Percentiles rank a stretch among this genome's conserved stretches.
Evolutionary conservation across 1,140 invertebrate genomes (phyloP).

Genomic region (Protaetia brevitarsis): DNA sequence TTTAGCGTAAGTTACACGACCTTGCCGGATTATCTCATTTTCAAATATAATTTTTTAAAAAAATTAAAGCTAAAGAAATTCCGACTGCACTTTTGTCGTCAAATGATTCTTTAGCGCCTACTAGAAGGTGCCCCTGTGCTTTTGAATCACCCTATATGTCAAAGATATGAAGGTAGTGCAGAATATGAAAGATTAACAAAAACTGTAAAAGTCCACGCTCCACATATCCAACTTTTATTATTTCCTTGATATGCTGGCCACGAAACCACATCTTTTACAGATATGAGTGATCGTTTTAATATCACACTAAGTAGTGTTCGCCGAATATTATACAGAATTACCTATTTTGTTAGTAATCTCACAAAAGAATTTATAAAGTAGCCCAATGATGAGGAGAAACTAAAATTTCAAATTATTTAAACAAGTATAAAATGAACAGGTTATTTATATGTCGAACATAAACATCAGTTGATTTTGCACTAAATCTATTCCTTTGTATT

Average conservation of each 20-base stretch:
- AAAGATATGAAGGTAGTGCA: background rate
- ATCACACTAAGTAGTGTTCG: background rate
- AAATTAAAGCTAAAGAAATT: too few relatives aligned
- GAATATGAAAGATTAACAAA: background rate
- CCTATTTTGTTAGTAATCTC: background rate
- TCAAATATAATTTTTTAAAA: too few relatives aligned
- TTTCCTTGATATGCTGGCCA: background rate
- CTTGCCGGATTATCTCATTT: too few relatives aligned
- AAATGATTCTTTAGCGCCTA: background rate
- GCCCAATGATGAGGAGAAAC: background rate
- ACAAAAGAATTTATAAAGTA: background rate
- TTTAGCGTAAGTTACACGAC: too few relatives aligned
- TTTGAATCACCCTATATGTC: background rate
- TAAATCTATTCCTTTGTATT: too few relatives aligned
- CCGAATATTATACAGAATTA: background rate
- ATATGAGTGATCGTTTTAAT: background rate
- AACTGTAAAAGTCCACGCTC: background rate
- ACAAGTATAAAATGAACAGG: too few relatives aligned
- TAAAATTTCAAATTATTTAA: too few relatives aligned
- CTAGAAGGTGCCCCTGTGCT: too few relatives aligned
- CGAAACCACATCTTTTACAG: background rate
- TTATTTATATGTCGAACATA: too few relatives aligned
- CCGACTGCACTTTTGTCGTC: background rate
- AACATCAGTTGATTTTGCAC: too few relatives aligned
- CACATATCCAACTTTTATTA: background rate